These are phyloP conservation scores for Pemphigus obesinymphae DNA, from an alignment of 1,140 invertebrate genomes.

Conservation along the genomic window DNA sequence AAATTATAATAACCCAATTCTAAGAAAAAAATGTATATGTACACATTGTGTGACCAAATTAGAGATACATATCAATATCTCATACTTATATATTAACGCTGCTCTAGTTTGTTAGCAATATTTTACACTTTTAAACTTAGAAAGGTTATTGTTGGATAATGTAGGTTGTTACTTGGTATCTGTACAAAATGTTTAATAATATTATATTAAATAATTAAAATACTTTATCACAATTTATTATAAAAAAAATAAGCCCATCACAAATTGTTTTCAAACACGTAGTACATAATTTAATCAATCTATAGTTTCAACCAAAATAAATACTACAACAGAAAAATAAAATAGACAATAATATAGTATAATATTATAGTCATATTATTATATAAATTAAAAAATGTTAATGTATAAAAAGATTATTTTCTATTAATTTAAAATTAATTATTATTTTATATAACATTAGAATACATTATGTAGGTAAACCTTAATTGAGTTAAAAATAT, in stretches of 20 bases:
- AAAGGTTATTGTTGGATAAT: no score
- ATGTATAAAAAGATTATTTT: background rate
- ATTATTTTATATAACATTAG: background rate
- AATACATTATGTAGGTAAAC: background rate
- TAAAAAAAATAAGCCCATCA: background rate
- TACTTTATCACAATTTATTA: background rate
- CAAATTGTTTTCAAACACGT: background rate
- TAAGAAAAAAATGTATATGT: no score
- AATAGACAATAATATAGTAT: background rate
- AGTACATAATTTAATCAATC: background rate
- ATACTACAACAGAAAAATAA: background rate
- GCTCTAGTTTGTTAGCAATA: no score
- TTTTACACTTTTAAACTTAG: no score
- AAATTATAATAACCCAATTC: no score
- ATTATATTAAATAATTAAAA: background rate
- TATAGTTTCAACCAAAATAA: background rate
- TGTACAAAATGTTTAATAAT: background rate
- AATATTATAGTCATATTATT: background rate
- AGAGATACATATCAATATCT: no score
- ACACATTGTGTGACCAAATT: no score
- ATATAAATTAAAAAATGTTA: constrained; percentile 6
- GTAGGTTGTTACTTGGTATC: no score
- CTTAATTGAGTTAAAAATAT: background rate
- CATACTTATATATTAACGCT: no score
- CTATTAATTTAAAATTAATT: background rate